phyloP scores from a whole-genome alignment of 2,888 invertebrate species.

The Pyrgus malvae region DNA sequence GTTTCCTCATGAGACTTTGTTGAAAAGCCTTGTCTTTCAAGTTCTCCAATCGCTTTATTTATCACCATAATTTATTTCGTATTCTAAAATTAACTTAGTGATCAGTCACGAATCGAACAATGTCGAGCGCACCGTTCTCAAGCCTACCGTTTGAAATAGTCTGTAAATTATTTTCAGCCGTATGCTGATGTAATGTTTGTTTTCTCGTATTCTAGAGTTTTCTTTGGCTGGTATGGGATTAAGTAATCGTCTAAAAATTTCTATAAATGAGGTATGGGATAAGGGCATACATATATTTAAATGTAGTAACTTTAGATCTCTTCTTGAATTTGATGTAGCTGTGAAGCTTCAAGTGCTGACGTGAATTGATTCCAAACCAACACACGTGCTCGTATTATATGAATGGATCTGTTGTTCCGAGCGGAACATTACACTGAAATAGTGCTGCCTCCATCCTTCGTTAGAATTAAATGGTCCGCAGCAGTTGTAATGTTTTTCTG shows the following conservation, averaged over 20 bases:
- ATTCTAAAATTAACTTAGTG: constrained; percentile 15
- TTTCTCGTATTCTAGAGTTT: constrained; percentile 13
- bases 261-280: too few species aligned
- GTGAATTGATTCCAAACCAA: background rate
- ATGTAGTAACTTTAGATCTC: background rate
- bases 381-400: constrained; percentile 13
- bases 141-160: constrained; percentile 28
- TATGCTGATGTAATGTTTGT: constrained; percentile 35
- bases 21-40: constrained; percentile 1
- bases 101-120: constrained; percentile 26
- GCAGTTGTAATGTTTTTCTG: constrained; percentile 6
- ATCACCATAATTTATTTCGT: constrained; percentile 23
- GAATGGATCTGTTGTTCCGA: constrained; percentile 14
- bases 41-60: constrained; percentile 16
- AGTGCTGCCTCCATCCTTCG: background rate
- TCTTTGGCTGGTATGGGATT: background rate
- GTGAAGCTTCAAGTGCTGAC: background rate
- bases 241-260: too few species aligned
- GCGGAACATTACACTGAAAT: background rate
- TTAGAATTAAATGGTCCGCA: constrained; percentile 3
- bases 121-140: constrained; percentile 13
- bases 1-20: background rate
- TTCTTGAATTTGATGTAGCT: background rate
- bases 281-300: background rate
- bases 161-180: constrained; percentile 34